Percentiles rank a stretch among this genome's conserved stretches.
These are phyloP conservation scores for Drosophila quadrilineata DNA, from an alignment of 1,140 invertebrate species.

Conservation along the genomic window DNA sequence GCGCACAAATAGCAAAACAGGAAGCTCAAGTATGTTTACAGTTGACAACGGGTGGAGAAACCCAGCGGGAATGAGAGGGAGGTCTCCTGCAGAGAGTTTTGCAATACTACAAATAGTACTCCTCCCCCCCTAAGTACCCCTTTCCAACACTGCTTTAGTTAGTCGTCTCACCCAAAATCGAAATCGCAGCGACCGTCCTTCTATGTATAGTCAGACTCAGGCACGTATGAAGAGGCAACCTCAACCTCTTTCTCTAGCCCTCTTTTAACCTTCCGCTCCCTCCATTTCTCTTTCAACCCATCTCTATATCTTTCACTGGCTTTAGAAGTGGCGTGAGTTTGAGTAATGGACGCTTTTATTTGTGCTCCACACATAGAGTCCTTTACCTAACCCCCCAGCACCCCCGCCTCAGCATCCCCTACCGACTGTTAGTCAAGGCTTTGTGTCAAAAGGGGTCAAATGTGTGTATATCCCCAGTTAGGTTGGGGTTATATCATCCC, in stretches of 20 bases:
- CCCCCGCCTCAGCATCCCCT: neutral
- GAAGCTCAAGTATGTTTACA: constrained; percentile 80
- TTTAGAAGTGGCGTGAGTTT: constrained; percentile 48
- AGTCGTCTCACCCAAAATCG: too few relatives aligned
- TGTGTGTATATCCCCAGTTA: constrained; percentile 51
- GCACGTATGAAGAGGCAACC: too few relatives aligned
- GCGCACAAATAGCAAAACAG: constrained; percentile 75
- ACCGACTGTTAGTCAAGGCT: constrained; percentile 5
- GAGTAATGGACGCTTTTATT: constrained; percentile 80
- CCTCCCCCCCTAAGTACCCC: too few relatives aligned
- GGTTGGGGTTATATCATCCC: constrained; percentile 32
- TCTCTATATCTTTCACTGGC: neutral
- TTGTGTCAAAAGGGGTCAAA: constrained; percentile 74
- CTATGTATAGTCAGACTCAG: constrained; percentile 9
- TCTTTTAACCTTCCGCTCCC: too few relatives aligned
- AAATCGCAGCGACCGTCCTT: neutral
- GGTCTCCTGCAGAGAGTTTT: too few relatives aligned
- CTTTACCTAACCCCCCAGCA: neutral
- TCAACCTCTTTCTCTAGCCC: too few relatives aligned
- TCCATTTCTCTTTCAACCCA: too few relatives aligned
- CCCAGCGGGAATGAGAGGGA: too few relatives aligned
- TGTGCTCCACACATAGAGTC: constrained; percentile 37
- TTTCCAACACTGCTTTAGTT: too few relatives aligned
- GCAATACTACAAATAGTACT: too few relatives aligned
- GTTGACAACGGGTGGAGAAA: constrained; percentile 78